Base-by-base conservation (phyloP, 2,888 invertebrate genomes). In the Stegana nigrithorax region DNA sequence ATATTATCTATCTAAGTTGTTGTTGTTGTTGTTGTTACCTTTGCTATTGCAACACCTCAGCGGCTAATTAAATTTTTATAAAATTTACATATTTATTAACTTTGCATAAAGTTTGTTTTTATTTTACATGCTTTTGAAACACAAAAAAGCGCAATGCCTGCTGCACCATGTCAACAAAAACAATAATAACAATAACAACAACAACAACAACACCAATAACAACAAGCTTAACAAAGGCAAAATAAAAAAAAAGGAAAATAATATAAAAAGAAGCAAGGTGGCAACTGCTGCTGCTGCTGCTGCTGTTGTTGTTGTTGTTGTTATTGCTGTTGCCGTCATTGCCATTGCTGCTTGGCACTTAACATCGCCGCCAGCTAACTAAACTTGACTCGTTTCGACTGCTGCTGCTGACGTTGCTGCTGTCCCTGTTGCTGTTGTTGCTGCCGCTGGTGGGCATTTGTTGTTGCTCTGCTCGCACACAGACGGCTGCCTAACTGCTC, bases 121-220 rank as follows among this genome's bases (percentile, higher is more conserved):
- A 32, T 32, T 32, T 32, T 32, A n/a, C n/a, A n/a, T n/a, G n/a
- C n/a, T n/a, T n/a, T n/a, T n/a, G n/a, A n/a, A n/a, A n/a, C n/a
- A n/a, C n/a, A n/a, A n/a, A n/a, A n/a, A n/a, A n/a, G n/a, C n/a
- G n/a, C n/a, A n/a, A n/a, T n/a, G n/a, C n/a, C n/a, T 32, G 32
- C 32, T 32, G 32, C 32, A 32, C n/a, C n/a, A n/a, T n/a, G n/a
- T n/a, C 51, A 62, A 59, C 50, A 17, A 57, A 66, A 63, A 66
- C 44, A 63, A 66, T 45, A 63, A 56, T 50, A 44, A 51, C 58
- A 62, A 47, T 45, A 62, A 42, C 47, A 23, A 8, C 25, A 29
- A 14, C 50, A 42, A 42, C 32, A 60, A 26, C 29, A 17, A 14
- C 32, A 50, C 27, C 12, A 14, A 27, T 59, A 66, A 36, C n/a